Conservation (phyloP, 2,797 vertebrate genomes). For the Galagoides demidoff region DNA sequence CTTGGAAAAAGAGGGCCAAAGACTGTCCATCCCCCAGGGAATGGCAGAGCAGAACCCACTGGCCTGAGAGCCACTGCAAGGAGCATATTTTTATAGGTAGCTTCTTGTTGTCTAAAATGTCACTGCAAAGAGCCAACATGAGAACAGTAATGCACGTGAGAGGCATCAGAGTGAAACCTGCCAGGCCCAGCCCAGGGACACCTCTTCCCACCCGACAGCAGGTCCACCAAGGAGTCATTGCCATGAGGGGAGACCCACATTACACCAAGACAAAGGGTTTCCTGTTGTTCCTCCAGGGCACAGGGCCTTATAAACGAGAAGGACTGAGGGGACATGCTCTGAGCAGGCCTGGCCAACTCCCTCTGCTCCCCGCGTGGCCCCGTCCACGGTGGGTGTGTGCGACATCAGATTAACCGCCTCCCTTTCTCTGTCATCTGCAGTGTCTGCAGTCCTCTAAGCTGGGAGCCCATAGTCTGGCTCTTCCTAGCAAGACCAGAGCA, state of each 20-base stretch:
- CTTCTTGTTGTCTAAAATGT: neutral
- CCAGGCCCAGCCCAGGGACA: neutral
- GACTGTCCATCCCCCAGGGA: rapidly evolving
- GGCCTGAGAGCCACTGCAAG: neutral
- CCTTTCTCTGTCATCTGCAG: too few relatives aligned
- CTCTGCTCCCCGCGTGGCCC: neutral
- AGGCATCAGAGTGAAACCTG: neutral
- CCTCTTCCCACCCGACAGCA: neutral
- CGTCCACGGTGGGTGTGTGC: rapidly evolving
- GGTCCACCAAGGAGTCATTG: too few relatives aligned
- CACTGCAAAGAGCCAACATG: neutral
- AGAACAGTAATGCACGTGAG: too few relatives aligned
- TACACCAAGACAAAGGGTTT: neutral
- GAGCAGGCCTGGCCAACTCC: neutral
- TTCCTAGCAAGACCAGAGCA: neutral
- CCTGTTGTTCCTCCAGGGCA: neutral
- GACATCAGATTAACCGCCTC: neutral
- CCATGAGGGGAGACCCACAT: too few relatives aligned
- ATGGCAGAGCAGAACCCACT: rapidly evolving
- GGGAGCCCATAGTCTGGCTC: rapidly evolving
- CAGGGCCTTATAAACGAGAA: rapidly evolving
- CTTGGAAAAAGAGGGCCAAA: rapidly evolving
- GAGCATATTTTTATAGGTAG: rapidly evolving
- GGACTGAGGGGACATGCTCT: neutral
- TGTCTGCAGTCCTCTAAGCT: neutral